Evolutionary conservation across 2,888 invertebrate genomes (phyloP).

Genomic region (Masnerella sp.): DNA sequence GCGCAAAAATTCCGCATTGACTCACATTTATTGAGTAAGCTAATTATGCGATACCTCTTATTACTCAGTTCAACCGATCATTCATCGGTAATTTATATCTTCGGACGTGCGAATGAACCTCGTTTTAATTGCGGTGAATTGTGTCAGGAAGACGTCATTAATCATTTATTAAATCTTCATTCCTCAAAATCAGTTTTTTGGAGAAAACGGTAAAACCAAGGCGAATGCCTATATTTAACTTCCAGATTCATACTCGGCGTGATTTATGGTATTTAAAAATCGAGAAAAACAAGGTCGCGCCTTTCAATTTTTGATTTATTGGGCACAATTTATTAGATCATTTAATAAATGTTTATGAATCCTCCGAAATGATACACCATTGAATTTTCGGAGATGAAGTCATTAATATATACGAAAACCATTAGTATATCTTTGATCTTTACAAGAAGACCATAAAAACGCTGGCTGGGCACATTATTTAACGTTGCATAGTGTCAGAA

Average conservation of each 20-base stretch:
- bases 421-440: constrained; percentile 26
- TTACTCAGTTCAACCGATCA: constrained; percentile 11
- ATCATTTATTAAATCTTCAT: constrained; percentile 20
- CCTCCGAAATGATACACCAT: no score
- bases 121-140: constrained; percentile 23
- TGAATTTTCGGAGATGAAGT: neutral
- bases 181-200: constrained; percentile 28
- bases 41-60: no score
- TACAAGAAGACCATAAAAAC: constrained; percentile 24
- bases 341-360: no score
- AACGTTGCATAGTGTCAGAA: constrained; percentile 18
- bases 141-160: constrained; percentile 7
- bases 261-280: constrained; percentile 22
- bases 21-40: no score
- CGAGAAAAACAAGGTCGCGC: constrained; percentile 18
- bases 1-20: neutral
- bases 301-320: constrained; percentile 24
- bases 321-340: no score
- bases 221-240: constrained; percentile 24
- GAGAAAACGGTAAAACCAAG: constrained; percentile 18
- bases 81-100: constrained; percentile 20
- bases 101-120: neutral
- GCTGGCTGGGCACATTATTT: constrained; percentile 29
- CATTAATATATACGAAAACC: constrained; percentile 6
- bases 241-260: constrained; percentile 8